Conservation (phyloP, 2,888 invertebrate genomes). For the Lamellibrachia satsuma region DNA sequence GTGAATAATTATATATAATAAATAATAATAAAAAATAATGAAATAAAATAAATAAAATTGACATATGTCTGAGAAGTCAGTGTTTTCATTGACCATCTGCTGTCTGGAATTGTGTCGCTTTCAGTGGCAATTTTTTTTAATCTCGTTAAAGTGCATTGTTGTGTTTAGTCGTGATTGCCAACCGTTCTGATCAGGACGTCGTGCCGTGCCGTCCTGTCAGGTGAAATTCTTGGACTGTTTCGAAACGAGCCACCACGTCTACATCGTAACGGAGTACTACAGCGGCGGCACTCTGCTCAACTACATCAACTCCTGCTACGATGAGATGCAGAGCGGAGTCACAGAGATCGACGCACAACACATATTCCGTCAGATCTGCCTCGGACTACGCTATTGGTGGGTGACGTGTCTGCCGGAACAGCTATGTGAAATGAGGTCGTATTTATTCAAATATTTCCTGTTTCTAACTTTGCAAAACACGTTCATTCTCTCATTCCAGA, state of each 20-base stretch:
- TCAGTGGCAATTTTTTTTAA: too few relatives aligned
- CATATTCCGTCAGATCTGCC: constrained; percentile 5
- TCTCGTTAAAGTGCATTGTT: too few relatives aligned
- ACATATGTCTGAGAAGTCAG: too few relatives aligned
- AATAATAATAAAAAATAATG: too few relatives aligned
- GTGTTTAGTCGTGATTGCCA: neutral
- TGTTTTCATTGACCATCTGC: too few relatives aligned
- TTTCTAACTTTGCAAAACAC: too few relatives aligned
- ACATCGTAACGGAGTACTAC: neutral
- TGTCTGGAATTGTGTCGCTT: too few relatives aligned
- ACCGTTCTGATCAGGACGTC: neutral
- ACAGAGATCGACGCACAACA: neutral
- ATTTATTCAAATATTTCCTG: too few relatives aligned
- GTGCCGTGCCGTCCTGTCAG: neutral
- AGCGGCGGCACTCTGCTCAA: neutral
- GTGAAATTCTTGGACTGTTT: constrained; percentile 7
- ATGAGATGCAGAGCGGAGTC: neutral
- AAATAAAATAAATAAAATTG: too few relatives aligned
- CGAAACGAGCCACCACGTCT: neutral
- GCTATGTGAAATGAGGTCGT: too few relatives aligned
- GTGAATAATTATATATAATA: too few relatives aligned
- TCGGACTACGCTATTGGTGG: neutral
- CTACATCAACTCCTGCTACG: neutral
- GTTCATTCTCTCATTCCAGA: too few relatives aligned
- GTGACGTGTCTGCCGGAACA: neutral